Conservation (phyloP, 2,888 invertebrate genomes). For the Drosophila pegasa region DNA sequence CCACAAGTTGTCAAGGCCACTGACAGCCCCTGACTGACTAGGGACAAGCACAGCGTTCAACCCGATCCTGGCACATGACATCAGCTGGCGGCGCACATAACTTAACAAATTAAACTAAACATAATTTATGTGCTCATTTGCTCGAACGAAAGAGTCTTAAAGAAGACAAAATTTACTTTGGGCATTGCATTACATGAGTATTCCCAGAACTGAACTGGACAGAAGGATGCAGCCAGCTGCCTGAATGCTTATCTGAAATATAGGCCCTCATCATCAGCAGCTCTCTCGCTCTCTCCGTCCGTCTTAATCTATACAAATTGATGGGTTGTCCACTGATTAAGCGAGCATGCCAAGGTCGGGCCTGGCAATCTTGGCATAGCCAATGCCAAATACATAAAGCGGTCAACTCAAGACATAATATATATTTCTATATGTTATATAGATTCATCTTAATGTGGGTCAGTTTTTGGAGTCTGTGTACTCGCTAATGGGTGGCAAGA, state of each 20-base stretch:
- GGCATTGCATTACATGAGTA: slow-evolving; percentile 40
- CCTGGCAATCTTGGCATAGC: slow-evolving; percentile 12
- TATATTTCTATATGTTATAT: neutral
- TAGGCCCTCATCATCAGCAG: slow-evolving; percentile 14
- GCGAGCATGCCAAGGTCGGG: slow-evolving; percentile 36
- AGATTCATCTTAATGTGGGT: slow-evolving; percentile 25
- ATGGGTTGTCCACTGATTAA: slow-evolving; percentile 36
- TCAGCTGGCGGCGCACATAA: slow-evolving; percentile 50
- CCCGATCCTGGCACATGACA: slow-evolving; percentile 46
- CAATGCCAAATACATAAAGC: slow-evolving; percentile 31
- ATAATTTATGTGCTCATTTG: slow-evolving; percentile 47
- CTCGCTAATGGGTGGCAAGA: slow-evolving; percentile 15
- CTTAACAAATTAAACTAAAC: slow-evolving; percentile 38
- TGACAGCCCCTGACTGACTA: slow-evolving; percentile 30
- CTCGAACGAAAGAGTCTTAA: slow-evolving; percentile 57
- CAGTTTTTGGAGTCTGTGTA: slow-evolving; percentile 20
- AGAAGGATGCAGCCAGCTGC: slow-evolving; percentile 38
- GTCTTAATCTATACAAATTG: slow-evolving; percentile 19
- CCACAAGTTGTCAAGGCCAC: slow-evolving; percentile 48
- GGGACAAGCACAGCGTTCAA: neutral
- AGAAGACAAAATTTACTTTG: slow-evolving; percentile 39
- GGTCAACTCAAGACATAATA: slow-evolving; percentile 5
- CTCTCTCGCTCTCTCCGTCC: neutral
- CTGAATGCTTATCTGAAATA: slow-evolving; percentile 20
- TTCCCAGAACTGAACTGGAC: slow-evolving; percentile 33